Base-by-base conservation (phyloP, 2,797 vertebrate species). In the Gymnodraco acuticeps region DNA sequence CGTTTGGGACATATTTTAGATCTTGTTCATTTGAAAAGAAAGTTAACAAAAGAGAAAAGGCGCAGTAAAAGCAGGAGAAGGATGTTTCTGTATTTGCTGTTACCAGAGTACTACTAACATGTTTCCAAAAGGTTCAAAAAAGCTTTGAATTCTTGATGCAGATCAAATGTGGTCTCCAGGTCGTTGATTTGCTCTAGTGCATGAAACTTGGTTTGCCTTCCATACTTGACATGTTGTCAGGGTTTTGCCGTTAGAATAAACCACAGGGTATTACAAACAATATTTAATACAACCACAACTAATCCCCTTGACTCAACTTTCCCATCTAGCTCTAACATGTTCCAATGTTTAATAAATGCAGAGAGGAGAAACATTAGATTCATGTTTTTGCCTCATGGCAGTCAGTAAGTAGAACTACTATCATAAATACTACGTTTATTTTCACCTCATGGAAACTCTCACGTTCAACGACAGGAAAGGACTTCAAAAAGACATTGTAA, bases 1-100 rank as follows among this genome's bases (percentile, higher is more conserved):
- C 56, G 63, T 85, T 86, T 71, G 66, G 59, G 82, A 89, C 87
- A 90, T 92, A 80, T 89, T 93, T 93, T 87, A 78, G 78, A 81
- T 83, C 72, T 75, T 11, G 43, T 62, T 78, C 79, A 78, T 88
- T 91, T 85, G 64, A 69, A 81, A 75, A 65, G 19, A 80, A 76
- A 62, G 46, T 19, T 31, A 83, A 59, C 38, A 15, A 64, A 53
- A 70, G 64, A 73, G 16, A 73, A 74, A 62, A 69, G 63, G 67
- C 53, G 55, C 38, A 74, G 77, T 72, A 62, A 75, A 73, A 72
- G 45, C 2, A 1, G 6, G 64, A 69, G 38, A 73, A 33, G 70
- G 59, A 82, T n/a, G 12, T 58, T 60, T 81, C 51, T 42, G 19
- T 42, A 58, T 83, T 74, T 43, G 20, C 51, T 56, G 52, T 64